These are phyloP conservation scores for Plebejus argus DNA, from an alignment of 2,888 invertebrate genomes.

Conservation along the genomic window DNA sequence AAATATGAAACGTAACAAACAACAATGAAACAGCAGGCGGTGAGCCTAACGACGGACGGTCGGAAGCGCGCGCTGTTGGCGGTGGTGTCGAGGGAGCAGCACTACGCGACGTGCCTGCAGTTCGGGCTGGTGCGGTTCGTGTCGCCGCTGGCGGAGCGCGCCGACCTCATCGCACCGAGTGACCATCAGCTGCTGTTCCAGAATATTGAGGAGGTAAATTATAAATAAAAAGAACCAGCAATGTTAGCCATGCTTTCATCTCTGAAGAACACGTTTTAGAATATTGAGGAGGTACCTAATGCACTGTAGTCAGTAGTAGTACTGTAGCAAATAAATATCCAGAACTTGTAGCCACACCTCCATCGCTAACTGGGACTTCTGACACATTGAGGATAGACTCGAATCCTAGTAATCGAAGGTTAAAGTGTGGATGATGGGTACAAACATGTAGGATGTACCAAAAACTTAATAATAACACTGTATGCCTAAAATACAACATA, in stretches of 20 bases:
- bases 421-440: no score
- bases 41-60: conserved; percentile 73
- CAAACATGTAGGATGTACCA: no score
- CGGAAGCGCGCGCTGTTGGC: conserved; percentile 88
- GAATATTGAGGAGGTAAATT: conserved; percentile 88
- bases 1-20: not conserved
- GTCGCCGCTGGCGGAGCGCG: conserved; percentile 86
- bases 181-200: conserved; percentile 92
- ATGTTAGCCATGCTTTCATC: no score
- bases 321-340: no score
- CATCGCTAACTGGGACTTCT: no score
- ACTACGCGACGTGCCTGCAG: conserved; percentile 88
- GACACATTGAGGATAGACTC: no score
- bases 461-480: not conserved
- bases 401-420: no score
- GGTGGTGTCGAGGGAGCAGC: conserved; percentile 88
- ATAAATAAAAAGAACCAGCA: conserved; percentile 50
- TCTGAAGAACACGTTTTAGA: no score
- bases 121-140: conserved; percentile 90
- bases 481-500: no score
- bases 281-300: no score
- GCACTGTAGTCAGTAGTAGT: no score
- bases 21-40: conserved; percentile 58
- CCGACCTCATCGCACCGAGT: conserved; percentile 87
- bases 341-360: no score